Conservation (phyloP, 2,888 invertebrate species). For the Hemistola chrysoprasaria region DNA sequence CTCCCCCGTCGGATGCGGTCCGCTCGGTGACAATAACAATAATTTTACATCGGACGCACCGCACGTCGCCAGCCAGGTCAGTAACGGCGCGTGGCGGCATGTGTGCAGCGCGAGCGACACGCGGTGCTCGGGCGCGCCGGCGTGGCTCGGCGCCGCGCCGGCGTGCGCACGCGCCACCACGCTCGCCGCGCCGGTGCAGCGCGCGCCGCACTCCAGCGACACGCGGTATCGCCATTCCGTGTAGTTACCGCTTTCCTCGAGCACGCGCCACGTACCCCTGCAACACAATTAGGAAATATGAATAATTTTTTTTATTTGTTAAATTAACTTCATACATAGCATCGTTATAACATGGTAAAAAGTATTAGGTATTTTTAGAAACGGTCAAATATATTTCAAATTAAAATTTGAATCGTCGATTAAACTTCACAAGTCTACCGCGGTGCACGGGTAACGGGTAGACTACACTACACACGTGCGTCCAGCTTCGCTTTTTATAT, state of each 20-base stretch:
- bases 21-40: no score
- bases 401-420: no score
- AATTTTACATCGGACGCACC: no score
- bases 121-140: slow-evolving; percentile 31
- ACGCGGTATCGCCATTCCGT: slow-evolving; percentile 53
- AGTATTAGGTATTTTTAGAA: no score
- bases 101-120: slow-evolving; percentile 30
- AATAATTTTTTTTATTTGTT: no score
- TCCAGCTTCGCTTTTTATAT: no score
- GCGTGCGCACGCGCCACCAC: slow-evolving; percentile 31
- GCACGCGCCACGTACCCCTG: slow-evolving; percentile 48
- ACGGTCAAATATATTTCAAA: no score
- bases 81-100: slow-evolving; percentile 38
- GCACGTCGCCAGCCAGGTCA: slow-evolving; percentile 46
- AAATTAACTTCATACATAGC: no score
- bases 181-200: slow-evolving; percentile 42
- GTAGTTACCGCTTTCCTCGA: slow-evolving; percentile 51
- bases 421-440: no score
- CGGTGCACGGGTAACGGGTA: no score
- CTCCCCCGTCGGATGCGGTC: not conserved
- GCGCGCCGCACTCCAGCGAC: slow-evolving; percentile 47
- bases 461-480: no score
- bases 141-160: slow-evolving; percentile 21
- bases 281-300: not conserved
- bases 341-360: no score